Base-by-base conservation (phyloP, 2,888 invertebrate genomes). In the Dromius quadrimaculatus region DNA sequence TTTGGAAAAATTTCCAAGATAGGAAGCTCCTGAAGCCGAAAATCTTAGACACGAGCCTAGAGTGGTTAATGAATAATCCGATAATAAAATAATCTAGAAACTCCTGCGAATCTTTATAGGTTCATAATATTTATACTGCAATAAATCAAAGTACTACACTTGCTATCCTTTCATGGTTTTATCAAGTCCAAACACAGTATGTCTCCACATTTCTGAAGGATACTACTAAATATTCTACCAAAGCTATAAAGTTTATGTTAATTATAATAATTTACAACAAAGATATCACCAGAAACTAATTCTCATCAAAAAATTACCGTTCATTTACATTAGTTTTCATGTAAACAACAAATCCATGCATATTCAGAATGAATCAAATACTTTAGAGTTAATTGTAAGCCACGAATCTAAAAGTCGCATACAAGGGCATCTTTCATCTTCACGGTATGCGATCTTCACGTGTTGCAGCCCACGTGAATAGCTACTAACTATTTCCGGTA, bases 381-480 rank as follows among this genome's bases (percentile, higher is more conserved):
- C 59, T 68, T 68, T 20, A 72, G 73, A 70, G 62, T 75, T 78
- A 78, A 80, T 79, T 78, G 77, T 76, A 75, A 74, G 73, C 79
- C 77, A 66, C 77, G 78, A 79, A 81, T 79, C 80, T 76, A 77
- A 77, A 75, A 75, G 72, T 76, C 75, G 76, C 74, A 73, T 57
- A 75, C 81, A 81, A 82, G 82, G 82, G 75, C 81, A 82, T 82
- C 82, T 77, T 71, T 50, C 75, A 81, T 81, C 81, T 82, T 82
- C 74, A 81, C 79, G 81, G 75, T 80, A 78, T 76, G 77, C 71
- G 77, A 76, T 79, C 78, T 78, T 78, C 76, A 73, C 73, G 72
- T 76, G 71, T 76, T 78, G 74, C 74, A 62, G 73, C 71, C 73
- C 80, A 79, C 76, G 72, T 74, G 74, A 73, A 69, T 76, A 72